Base-by-base conservation (phyloP, 2,113 vertebrate genomes). In the Castor canadensis region DNA sequence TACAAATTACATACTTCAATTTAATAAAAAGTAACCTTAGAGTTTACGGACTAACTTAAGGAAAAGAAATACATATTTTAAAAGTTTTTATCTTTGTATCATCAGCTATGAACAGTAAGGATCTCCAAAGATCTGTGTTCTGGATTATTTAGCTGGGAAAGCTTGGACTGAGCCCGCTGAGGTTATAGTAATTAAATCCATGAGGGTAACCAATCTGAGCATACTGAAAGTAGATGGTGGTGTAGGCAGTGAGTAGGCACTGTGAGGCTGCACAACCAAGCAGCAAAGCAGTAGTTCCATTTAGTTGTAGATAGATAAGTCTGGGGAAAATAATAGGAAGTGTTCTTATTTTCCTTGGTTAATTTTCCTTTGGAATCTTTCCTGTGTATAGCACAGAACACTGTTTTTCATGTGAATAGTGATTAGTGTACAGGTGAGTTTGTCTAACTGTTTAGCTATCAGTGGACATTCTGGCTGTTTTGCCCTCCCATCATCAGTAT, bases 81-180 rank as follows among this genome's bases (percentile, higher is more conserved):
- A 80, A 45, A 86, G 20, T 58, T 81, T 81, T 91, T 32, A 30
- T 94, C 58, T 88, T 93, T 60, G 8, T 52, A 3, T 93, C 0
- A 3, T 76, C 47, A 40, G 11, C 22, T 71, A 2, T 20, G 54
- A 66, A 71, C 58, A 60, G 16, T n/a, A 84, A 93, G 32, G 45
- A 54, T 91, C 77, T 64, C n/a, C 40, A 60, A 38, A 87, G 38
- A 79, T 83, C 56, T 66, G 40, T 26, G 86, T 87, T 66, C 19
- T 87, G 66, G 24, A 30, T 90, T 87, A 6, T 52, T 77, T 32
- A 40, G 22, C 62, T 4, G 19, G 71, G 64, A 20, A 71, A 87
- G 52, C 62, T 87, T 93, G 35, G 75, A 19, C 69, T 54, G 30
- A 89, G 38, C 54, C 17, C n/a, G 28, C 19, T 52, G 47, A 45